A percentile compares a stretch with the other conserved stretches of the same genome.
phyloP scores from a whole-genome alignment of 2,888 invertebrate genomes.

The Hedya salicella region DNA sequence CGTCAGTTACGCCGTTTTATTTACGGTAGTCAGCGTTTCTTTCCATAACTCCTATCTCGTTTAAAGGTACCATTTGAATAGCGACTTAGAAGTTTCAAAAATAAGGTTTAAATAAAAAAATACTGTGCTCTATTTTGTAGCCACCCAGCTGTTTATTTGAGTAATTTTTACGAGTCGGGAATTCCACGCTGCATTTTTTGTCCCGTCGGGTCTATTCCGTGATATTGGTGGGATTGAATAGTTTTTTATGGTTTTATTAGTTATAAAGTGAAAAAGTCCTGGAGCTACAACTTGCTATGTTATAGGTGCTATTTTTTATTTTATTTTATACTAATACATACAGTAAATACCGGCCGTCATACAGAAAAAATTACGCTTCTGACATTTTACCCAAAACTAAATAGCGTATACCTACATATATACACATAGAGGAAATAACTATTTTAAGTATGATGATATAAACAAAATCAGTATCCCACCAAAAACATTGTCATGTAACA shows the following conservation, averaged over 20 bases:
- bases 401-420: too few species aligned
- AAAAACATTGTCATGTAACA: too few species aligned
- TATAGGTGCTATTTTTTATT: too few species aligned
- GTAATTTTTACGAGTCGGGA: slow-evolving; percentile 17
- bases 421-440: too few species aligned
- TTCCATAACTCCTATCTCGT: neutral
- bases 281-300: too few species aligned
- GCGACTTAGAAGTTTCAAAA: neutral
- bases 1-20: neutral
- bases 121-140: slow-evolving; percentile 18
- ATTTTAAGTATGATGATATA: too few species aligned
- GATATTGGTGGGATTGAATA: neutral
- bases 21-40: neutral
- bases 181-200: slow-evolving; percentile 25
- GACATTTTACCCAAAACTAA: too few species aligned
- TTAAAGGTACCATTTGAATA: neutral
- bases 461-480: too few species aligned
- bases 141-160: slow-evolving; percentile 11
- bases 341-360: too few species aligned
- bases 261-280: neutral
- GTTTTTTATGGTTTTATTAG: slow-evolving; percentile 15
- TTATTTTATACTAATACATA: too few species aligned
- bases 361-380: too few species aligned
- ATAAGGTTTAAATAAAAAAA: too few species aligned
- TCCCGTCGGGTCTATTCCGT: neutral